Base-by-base conservation (phyloP, 2,797 vertebrate species). In the Pelobates cultripes region DNA sequence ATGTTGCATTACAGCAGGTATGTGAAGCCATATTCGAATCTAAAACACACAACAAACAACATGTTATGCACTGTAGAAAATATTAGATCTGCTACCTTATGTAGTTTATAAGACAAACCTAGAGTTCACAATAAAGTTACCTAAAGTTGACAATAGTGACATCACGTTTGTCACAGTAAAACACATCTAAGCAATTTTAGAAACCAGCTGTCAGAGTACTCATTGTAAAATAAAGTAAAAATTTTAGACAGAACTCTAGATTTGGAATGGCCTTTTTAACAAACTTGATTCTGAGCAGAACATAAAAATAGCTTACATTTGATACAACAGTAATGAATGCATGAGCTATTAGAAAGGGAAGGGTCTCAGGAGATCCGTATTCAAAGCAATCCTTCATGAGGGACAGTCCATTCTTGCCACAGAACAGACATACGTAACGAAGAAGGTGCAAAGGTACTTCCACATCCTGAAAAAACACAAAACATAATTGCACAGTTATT, bases 351-450 rank as follows among this genome's bases (percentile, higher is more conserved):
- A 96, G 93, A 89, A 99, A 99, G 0, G 97, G 97, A 82, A 99
- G 95, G 43, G 95, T 96, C 90, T 99, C 97, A 0, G 98, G 98
- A 7, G 91, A 94, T 77, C 97, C 97, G 0, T 93, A 95, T 90
- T 99, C 97, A 44, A 99, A 99, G 88, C 98, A 99, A 88, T 99
- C 97, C 94, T 98, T 99, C 97, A 99, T 99, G 87, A 99, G 96
- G 77, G 97, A 96, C 88, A 99, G 97, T 82, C 98, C 97, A 69
- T 99, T 98, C 89, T 99, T 99, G 70, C 97, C 97, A 83, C 98
- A 99, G 92, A 99, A 99, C 82, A 99, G 91, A 88, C 97, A 99
- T 81, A 99, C 97, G 47, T 99, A 99, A 44, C 97, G 96, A 89
- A 99, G 96, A 92, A 99, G 94, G 89, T 99, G 98, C 89, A 99